These are phyloP conservation scores for Tauraco erythrolophus DNA, from an alignment of 2,113 vertebrate species.

Conservation along the genomic window DNA sequence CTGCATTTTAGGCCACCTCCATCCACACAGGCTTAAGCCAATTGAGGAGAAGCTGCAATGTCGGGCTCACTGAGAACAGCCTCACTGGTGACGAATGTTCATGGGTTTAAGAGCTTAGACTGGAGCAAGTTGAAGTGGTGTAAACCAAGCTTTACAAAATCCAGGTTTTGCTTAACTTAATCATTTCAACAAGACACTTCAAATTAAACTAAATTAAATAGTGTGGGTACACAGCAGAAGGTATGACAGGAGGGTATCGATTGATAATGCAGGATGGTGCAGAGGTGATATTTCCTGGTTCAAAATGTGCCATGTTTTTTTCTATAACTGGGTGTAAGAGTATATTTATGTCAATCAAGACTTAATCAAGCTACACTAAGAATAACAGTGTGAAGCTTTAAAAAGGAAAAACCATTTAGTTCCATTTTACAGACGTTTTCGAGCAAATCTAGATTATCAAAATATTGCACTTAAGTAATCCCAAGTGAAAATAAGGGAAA, in stretches of 20 bases:
- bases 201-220: neutral
- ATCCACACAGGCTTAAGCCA: neutral
- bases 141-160: neutral
- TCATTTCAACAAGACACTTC: neutral
- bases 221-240: neutral
- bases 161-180: neutral
- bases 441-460: neutral
- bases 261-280: fast-evolving
- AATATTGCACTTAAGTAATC: neutral
- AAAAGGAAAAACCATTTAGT: neutral
- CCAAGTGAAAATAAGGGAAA: neutral
- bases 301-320: neutral
- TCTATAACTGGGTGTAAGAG: neutral
- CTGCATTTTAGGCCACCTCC: neutral
- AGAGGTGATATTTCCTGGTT: neutral
- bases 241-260: neutral
- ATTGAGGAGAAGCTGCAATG: neutral
- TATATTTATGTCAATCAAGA: neutral
- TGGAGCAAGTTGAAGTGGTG: neutral
- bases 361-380: neutral
- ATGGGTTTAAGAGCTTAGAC: neutral
- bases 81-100: neutral
- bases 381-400: neutral
- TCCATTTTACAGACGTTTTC: neutral
- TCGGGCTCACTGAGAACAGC: neutral